Evolutionary conservation across 2,888 invertebrate genomes (phyloP).

Genomic region (Brachypterus glaber): DNA sequence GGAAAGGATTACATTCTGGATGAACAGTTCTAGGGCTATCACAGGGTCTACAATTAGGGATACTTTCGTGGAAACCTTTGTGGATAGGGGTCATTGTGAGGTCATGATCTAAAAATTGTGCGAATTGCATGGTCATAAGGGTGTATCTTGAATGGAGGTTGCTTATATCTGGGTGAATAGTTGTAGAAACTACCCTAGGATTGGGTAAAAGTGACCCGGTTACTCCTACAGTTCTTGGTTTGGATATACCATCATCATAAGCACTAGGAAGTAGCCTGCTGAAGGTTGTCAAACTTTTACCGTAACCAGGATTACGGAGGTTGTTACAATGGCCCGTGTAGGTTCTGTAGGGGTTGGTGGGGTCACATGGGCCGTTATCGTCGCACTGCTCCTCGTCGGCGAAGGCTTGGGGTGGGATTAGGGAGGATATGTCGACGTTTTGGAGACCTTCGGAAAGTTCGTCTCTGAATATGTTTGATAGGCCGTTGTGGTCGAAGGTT

Average conservation of each 20-base stretch:
- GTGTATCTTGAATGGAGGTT: slow-evolving; percentile 82
- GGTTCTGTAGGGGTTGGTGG: slow-evolving; percentile 59
- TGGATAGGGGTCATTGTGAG: slow-evolving; percentile 89
- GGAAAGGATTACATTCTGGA: slow-evolving; percentile 89
- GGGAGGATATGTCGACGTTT: slow-evolving; percentile 65
- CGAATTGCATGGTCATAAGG: slow-evolving; percentile 90
- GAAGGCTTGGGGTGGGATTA: slow-evolving; percentile 54
- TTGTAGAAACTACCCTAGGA: slow-evolving; percentile 75
- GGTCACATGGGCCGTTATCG: slow-evolving; percentile 62
- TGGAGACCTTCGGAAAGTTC: slow-evolving; percentile 70
- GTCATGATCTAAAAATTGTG: slow-evolving; percentile 91
- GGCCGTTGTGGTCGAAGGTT: slow-evolving; percentile 55
- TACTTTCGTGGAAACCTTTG: slow-evolving; percentile 81
- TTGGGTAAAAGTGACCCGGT: slow-evolving; percentile 74
- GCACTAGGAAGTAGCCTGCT: slow-evolving; percentile 74
- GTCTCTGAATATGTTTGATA: slow-evolving; percentile 49
- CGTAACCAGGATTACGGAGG: slow-evolving; percentile 68
- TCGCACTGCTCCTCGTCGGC: slow-evolving; percentile 61
- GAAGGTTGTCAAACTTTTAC: slow-evolving; percentile 77
- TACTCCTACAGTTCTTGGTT: slow-evolving; percentile 63
- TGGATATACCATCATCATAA: slow-evolving; percentile 82
- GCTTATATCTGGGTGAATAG: slow-evolving; percentile 85
- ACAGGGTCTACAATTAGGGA: slow-evolving; percentile 82
- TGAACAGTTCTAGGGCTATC: slow-evolving; percentile 81
- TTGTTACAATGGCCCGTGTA: slow-evolving; percentile 84